A percentile compares a stretch with the other conserved stretches of the same genome.
phyloP scores from a whole-genome alignment of 1,140 invertebrate species.

The Drosophila virilis region DNA sequence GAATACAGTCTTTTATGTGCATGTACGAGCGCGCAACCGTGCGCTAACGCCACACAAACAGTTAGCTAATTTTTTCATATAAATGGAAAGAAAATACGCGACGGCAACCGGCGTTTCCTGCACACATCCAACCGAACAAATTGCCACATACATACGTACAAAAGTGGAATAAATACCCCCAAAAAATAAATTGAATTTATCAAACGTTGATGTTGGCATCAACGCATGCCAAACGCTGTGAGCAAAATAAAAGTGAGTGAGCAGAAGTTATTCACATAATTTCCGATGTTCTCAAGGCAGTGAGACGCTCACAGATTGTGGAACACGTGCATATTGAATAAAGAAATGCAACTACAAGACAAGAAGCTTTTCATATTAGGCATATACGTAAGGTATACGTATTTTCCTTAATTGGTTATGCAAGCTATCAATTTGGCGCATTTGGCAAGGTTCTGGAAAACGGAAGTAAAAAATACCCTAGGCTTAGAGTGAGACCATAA shows the following conservation, averaged over 20 bases:
- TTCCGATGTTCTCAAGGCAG: conserved; percentile 35
- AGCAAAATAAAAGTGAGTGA: conserved; percentile 15
- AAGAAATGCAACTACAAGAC: conserved; percentile 30
- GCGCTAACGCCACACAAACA: conserved; percentile 63
- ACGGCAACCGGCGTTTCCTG: conserved; percentile 11
- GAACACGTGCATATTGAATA: conserved; percentile 31
- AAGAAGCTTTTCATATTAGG: conserved; percentile 26
- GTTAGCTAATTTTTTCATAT: conserved; percentile 58
- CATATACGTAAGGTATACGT: conserved; percentile 15
- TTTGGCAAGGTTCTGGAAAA: conserved; percentile 4
- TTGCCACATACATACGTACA: conserved; percentile 4
- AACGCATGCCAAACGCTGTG: conserved; percentile 8
- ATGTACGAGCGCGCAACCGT: conserved; percentile 64
- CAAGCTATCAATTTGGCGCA: conserved; percentile 3
- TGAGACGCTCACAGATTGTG: not conserved
- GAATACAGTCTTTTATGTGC: conserved; percentile 54
- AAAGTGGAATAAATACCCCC: conserved; percentile 52
- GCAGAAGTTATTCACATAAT: conserved; percentile 56
- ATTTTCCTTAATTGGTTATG: conserved; percentile 20
- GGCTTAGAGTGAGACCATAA: not conserved
- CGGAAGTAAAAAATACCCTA: not conserved
- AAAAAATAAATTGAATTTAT: conserved; percentile 79
- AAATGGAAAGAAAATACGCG: conserved; percentile 76
- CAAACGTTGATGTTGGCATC: conserved; percentile 53
- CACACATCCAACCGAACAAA: not conserved